Percentiles rank a stretch among this genome's conserved stretches.
These are phyloP conservation scores for Chloroclysta siterata DNA, from an alignment of 2,888 invertebrate species.

Conservation along the genomic window DNA sequence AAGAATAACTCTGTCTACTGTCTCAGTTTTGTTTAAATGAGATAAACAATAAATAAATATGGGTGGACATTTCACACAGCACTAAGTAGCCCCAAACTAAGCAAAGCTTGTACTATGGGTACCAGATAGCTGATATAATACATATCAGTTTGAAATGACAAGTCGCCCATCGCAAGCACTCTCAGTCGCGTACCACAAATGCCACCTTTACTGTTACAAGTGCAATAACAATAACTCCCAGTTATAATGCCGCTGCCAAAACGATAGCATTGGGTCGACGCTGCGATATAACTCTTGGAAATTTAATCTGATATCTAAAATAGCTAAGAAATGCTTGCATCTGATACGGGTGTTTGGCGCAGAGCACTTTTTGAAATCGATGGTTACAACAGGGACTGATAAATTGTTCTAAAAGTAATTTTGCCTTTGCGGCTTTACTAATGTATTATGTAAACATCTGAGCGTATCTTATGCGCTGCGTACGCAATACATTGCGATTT, in stretches of 20 bases:
- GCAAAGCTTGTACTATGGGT: no score
- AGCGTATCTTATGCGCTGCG: neutral
- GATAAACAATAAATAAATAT: no score
- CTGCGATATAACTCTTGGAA: conserved; percentile 28
- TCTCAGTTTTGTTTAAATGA: no score
- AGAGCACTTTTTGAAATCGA: conserved; percentile 8
- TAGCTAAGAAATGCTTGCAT: conserved; percentile 20
- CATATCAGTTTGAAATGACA: no score
- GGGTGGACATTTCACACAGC: no score
- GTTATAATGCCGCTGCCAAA: conserved; percentile 33
- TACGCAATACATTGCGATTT: neutral
- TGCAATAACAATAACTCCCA: conserved; percentile 32
- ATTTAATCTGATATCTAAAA: conserved; percentile 33
- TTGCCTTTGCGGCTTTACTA: neutral
- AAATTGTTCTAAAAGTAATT: conserved; percentile 1
- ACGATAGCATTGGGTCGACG: conserved; percentile 30
- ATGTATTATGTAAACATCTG: neutral
- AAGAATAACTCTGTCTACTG: no score
- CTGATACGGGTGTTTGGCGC: conserved; percentile 21
- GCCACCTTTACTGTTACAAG: conserved; percentile 23
- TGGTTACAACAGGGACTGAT: conserved; percentile 3
- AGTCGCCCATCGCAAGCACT: no score
- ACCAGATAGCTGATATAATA: no score
- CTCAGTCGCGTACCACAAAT: neutral
- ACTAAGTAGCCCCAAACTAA: no score